Percentiles rank a stretch among this genome's conserved stretches.
Conservation (phyloP, 2,888 invertebrate species). For the Tineola bisselliella region DNA sequence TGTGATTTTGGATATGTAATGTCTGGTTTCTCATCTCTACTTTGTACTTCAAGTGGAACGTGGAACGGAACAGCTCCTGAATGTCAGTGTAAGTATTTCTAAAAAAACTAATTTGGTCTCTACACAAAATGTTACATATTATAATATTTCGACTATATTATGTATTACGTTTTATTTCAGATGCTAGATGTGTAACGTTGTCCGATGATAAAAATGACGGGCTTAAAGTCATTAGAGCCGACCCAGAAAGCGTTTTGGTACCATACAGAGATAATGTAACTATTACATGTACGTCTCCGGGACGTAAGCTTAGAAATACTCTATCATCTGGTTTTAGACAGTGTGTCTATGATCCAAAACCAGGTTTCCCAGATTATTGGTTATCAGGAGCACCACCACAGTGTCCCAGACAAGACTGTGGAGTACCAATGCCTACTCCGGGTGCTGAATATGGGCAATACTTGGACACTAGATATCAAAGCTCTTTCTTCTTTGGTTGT, state of each 20-base stretch:
- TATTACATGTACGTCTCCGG: conserved; percentile 80
- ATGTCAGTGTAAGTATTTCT: conserved; percentile 84
- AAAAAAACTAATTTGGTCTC: not conserved
- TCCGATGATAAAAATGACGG: conserved; percentile 92
- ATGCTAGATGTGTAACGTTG: conserved; percentile 89
- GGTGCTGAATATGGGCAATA: conserved; percentile 94
- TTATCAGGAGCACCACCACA: conserved; percentile 85
- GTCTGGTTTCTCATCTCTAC: conserved; percentile 84
- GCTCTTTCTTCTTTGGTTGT: conserved; percentile 95
- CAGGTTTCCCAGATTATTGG: conserved; percentile 91
- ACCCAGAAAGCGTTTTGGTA: conserved; percentile 84
- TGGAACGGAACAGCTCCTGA: conserved; percentile 96
- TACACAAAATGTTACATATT: conserved; percentile 6
- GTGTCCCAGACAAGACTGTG: conserved; percentile 91
- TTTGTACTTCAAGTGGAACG: conserved; percentile 88
- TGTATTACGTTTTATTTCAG: conserved; percentile 49
- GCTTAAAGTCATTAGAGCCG: conserved; percentile 77
- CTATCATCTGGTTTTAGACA: conserved; percentile 88
- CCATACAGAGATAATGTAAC: conserved; percentile 93
- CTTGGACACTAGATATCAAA: conserved; percentile 88
- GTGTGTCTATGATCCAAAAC: conserved; percentile 95
- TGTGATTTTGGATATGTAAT: conserved; percentile 95
- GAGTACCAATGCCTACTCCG: conserved; percentile 88
- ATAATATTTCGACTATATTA: not conserved
- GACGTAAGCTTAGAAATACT: conserved; percentile 81